Percentiles rank a stretch among this genome's conserved stretches.
Evolutionary conservation across 2,888 invertebrate genomes (phyloP).

Genomic region (Acanthosepion pharaonis): DNA sequence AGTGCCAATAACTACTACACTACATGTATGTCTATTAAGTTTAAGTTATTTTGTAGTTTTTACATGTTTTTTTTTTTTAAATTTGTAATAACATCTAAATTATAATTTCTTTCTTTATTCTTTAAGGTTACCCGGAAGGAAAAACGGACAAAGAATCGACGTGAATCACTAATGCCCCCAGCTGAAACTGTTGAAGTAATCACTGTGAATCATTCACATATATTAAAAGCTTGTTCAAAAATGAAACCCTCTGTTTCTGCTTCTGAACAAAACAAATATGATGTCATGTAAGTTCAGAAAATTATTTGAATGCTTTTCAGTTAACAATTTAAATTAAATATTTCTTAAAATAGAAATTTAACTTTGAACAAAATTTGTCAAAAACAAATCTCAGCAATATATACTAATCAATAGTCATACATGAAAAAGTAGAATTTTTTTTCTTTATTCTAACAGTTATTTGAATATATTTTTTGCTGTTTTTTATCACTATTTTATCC

Average conservation of each 20-base stretch:
- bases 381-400: too few species aligned
- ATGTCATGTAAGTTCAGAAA: slow-evolving; percentile 81
- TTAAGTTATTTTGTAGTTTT: background rate
- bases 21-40: background rate
- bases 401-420: too few species aligned
- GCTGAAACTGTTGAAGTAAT: slow-evolving; percentile 54
- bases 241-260: slow-evolving; percentile 86
- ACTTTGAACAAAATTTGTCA: too few species aligned
- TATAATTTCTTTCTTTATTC: slow-evolving; percentile 46
- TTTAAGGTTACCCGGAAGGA: slow-evolving; percentile 49
- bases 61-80: background rate
- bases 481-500: too few species aligned
- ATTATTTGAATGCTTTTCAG: background rate
- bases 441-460: too few species aligned
- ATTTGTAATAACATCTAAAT: background rate
- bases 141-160: slow-evolving; percentile 48
- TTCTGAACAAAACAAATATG: slow-evolving; percentile 83
- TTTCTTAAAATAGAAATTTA: too few species aligned
- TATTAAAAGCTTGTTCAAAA: slow-evolving; percentile 81
- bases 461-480: too few species aligned
- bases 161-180: slow-evolving; percentile 51
- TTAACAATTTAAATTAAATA: too few species aligned
- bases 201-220: slow-evolving; percentile 79
- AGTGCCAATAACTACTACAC: too few species aligned
- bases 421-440: too few species aligned